These are phyloP conservation scores for Hypomecis atomaria DNA, from an alignment of 2,888 invertebrate genomes.

Conservation along the genomic window DNA sequence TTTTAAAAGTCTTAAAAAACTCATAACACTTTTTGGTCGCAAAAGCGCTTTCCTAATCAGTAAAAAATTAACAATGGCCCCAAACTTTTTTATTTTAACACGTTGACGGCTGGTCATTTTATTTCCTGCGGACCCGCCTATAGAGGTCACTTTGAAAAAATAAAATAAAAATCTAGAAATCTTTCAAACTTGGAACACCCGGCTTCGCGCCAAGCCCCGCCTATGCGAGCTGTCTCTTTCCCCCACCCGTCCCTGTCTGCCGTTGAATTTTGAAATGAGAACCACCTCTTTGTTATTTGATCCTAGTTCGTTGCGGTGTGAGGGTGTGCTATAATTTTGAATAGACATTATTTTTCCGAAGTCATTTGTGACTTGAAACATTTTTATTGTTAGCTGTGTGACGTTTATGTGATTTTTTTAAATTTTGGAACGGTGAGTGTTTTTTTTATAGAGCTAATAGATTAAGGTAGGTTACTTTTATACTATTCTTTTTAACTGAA, in stretches of 20 bases:
- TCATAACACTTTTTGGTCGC: neutral
- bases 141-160: constrained; percentile 54
- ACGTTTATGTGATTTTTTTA: constrained; percentile 8
- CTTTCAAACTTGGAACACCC: constrained; percentile 52
- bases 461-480: too few species aligned
- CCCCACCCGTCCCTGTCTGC: constrained; percentile 52
- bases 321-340: constrained; percentile 62
- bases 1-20: neutral
- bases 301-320: constrained; percentile 59
- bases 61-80: constrained; percentile 11
- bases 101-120: constrained; percentile 5
- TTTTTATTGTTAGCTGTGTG: neutral
- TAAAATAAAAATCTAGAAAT: constrained; percentile 41
- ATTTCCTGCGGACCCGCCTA: constrained; percentile 46
- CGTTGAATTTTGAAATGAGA: constrained; percentile 75
- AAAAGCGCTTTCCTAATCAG: neutral
- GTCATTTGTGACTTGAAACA: constrained; percentile 26
- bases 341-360: constrained; percentile 29
- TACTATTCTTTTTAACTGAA: too few species aligned
- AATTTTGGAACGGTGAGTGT: constrained; percentile 13
- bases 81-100: neutral
- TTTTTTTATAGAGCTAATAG: constrained; percentile 37
- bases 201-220: constrained; percentile 59
- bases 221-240: constrained; percentile 53
- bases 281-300: constrained; percentile 76